These are phyloP conservation scores for Blastobasis adustella DNA, from an alignment of 2,888 invertebrate genomes.

Conservation along the genomic window DNA sequence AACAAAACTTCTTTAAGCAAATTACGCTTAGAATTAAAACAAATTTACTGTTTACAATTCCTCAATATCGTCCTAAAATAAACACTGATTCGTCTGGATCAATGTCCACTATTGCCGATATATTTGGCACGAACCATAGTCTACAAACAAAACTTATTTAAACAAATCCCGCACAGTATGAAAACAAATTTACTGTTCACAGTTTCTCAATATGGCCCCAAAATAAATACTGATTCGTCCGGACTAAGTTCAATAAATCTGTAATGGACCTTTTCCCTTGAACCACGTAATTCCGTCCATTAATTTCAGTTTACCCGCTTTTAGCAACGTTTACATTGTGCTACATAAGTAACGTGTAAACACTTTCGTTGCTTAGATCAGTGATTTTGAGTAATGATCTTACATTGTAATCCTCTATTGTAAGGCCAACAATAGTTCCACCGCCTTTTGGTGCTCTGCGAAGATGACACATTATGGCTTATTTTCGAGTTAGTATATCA, in stretches of 20 bases:
- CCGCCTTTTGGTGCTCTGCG: neutral
- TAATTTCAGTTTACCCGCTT: conserved; percentile 11
- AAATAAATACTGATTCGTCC: neutral
- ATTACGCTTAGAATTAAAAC: no score
- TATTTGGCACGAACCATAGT: no score
- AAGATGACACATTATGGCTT: neutral
- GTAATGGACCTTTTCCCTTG: conserved; percentile 1
- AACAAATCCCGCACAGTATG: no score
- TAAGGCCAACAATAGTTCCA: neutral
- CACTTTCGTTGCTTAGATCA: conserved; percentile 2
- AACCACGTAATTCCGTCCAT: conserved; percentile 6
- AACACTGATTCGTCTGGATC: no score
- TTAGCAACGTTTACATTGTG: conserved; percentile 6
- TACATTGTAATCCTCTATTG: conserved; percentile 1
- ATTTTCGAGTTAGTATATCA: neutral
- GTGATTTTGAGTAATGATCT: conserved; percentile 6
- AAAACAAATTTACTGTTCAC: no score
- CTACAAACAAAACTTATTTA: no score
- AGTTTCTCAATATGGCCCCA: neutral
- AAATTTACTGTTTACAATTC: no score
- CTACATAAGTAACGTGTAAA: conserved; percentile 3
- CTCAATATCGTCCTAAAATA: no score
- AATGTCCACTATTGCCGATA: no score
- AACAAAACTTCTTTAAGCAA: no score
- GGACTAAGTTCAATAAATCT: neutral